These are phyloP conservation scores for Lerema accius DNA, from an alignment of 1,140 invertebrate species.

Conservation along the genomic window DNA sequence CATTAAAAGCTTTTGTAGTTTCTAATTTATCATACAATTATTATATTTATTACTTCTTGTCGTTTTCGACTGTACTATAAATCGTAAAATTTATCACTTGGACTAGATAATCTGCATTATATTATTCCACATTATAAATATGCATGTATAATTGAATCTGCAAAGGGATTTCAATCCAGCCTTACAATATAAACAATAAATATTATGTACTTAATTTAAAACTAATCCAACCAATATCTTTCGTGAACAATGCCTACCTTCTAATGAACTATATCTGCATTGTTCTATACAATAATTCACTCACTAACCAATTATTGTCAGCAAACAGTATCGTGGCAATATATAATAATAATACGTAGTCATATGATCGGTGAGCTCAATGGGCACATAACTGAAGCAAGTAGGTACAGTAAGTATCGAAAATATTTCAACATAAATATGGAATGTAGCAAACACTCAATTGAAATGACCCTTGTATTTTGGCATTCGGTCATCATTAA, in stretches of 20 bases:
- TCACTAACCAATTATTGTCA: constrained; percentile 55
- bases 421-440: constrained; percentile 82
- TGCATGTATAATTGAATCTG: constrained; percentile 36
- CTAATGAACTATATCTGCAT: constrained; percentile 52
- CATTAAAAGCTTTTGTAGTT: constrained; percentile 14
- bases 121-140: constrained; percentile 17
- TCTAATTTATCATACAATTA: constrained; percentile 9
- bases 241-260: constrained; percentile 48
- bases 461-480: constrained; percentile 73
- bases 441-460: constrained; percentile 82
- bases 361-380: constrained; percentile 39
- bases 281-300: constrained; percentile 41
- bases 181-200: constrained; percentile 49
- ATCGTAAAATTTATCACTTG: constrained; percentile 24
- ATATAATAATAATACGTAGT: constrained; percentile 24
- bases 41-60: too few relatives aligned
- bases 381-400: constrained; percentile 47
- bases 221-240: constrained; percentile 51
- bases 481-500: constrained; percentile 70
- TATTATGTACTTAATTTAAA: constrained; percentile 51
- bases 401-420: constrained; percentile 63
- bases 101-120: constrained; percentile 27
- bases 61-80: constrained; percentile 13
- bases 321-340: constrained; percentile 36
- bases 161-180: constrained; percentile 38